Evolutionary conservation across 2,113 vertebrate species (phyloP).

Genomic region (Python bivittatus): DNA sequence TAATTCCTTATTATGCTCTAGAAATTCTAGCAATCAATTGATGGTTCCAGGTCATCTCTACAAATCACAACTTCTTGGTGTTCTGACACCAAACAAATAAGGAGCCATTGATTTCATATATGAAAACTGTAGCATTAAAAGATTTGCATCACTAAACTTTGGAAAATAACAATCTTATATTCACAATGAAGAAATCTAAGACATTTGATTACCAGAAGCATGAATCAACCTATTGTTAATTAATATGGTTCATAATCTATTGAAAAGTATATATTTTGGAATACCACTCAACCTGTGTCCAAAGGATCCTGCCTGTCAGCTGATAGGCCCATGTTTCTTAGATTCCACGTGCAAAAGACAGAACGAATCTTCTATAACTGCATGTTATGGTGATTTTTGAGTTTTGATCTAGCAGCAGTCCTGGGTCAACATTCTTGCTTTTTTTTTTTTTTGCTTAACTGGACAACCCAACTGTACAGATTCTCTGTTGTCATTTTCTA

Average conservation of each 20-base stretch:
- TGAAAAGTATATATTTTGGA: neutral
- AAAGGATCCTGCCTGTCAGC: neutral
- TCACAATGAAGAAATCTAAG: neutral
- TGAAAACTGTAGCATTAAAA: neutral
- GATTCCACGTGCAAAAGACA: neutral
- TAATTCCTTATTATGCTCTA: neutral
- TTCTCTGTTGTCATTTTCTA: neutral
- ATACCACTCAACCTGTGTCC: neutral
- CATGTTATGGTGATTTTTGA: neutral
- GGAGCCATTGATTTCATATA: neutral
- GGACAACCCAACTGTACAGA: neutral
- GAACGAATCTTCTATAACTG: neutral
- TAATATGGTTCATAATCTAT: neutral
- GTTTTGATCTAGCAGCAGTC: neutral
- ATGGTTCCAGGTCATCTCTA: neutral
- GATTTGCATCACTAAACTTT: neutral
- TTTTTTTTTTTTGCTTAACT: constrained; percentile 2
- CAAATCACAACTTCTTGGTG: neutral
- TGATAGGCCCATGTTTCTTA: neutral
- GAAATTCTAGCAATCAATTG: neutral
- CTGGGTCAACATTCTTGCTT: neutral
- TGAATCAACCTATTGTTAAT: neutral
- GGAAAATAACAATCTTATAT: neutral
- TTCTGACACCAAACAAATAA: neutral
- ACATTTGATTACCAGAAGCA: neutral